Evolutionary conservation across 2,797 vertebrate species (phyloP).

Genomic region (Lepidocolaptes lacrymiger): DNA sequence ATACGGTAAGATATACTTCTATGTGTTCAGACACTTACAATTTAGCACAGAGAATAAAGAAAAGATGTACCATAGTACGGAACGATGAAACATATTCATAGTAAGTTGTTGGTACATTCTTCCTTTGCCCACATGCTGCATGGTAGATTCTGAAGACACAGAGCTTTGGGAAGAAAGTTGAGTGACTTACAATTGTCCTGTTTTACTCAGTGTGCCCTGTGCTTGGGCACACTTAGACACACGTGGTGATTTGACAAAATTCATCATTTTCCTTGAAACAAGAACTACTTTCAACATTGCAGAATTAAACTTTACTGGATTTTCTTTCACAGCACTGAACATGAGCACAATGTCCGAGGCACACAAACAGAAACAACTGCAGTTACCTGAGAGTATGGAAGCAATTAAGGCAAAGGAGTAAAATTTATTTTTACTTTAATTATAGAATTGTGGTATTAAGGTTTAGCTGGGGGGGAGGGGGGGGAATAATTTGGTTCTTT

Average conservation of each 20-base stretch:
- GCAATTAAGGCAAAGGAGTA: neutral
- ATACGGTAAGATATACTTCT: neutral
- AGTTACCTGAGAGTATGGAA: neutral
- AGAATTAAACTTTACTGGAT: neutral
- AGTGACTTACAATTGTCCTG: rapidly evolving
- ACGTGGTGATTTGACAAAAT: neutral
- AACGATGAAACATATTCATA: rapidly evolving
- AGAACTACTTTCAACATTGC: neutral
- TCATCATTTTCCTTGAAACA: neutral
- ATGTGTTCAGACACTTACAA: neutral
- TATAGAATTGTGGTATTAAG: neutral
- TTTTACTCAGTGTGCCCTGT: neutral
- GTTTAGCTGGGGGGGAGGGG: neutral
- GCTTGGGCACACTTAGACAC: neutral
- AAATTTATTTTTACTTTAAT: neutral
- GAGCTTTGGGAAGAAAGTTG: neutral
- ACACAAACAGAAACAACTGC: neutral
- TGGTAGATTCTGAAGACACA: neutral
- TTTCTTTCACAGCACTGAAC: neutral
- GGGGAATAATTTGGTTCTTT: neutral
- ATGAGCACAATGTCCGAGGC: neutral
- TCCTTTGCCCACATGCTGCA: neutral
- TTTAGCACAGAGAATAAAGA: neutral
- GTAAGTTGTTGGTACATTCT: rapidly evolving
- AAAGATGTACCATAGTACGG: neutral